A percentile compares a stretch with the other conserved stretches of the same genome.
These are phyloP conservation scores for Heptranchias perlo DNA, from an alignment of 2,113 vertebrate species.

Conservation along the genomic window DNA sequence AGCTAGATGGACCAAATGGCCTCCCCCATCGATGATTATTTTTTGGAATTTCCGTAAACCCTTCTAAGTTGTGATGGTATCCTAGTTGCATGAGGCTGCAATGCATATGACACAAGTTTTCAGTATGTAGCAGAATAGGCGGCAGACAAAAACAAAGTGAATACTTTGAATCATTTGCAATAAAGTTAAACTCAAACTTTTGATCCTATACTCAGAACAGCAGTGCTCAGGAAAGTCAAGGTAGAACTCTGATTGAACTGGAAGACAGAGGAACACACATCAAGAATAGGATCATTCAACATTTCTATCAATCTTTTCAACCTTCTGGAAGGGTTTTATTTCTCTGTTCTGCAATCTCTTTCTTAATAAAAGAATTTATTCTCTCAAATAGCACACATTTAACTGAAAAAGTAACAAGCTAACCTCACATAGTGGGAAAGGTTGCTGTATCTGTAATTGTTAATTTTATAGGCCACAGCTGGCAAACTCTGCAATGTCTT, in stretches of 20 bases:
- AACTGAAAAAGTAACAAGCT: background rate
- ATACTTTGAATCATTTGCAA: background rate
- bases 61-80: background rate
- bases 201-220: background rate
- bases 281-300: background rate
- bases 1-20: background rate
- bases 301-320: background rate
- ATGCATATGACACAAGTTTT: background rate
- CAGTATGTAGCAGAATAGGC: background rate
- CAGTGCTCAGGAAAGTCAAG: background rate
- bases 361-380: background rate
- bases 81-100: background rate
- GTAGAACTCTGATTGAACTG: background rate
- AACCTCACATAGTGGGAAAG: background rate
- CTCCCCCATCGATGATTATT: too few relatives aligned
- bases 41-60: background rate
- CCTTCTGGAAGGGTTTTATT: background rate
- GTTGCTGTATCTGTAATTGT: constrained; percentile 16
- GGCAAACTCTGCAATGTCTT: background rate
- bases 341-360: background rate
- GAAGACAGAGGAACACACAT: background rate
- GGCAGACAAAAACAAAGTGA: background rate
- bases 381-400: background rate
- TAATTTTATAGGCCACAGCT: background rate
- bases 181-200: background rate